Conservation (phyloP, 2,888 invertebrate species). For the Candidula unifasciata region DNA sequence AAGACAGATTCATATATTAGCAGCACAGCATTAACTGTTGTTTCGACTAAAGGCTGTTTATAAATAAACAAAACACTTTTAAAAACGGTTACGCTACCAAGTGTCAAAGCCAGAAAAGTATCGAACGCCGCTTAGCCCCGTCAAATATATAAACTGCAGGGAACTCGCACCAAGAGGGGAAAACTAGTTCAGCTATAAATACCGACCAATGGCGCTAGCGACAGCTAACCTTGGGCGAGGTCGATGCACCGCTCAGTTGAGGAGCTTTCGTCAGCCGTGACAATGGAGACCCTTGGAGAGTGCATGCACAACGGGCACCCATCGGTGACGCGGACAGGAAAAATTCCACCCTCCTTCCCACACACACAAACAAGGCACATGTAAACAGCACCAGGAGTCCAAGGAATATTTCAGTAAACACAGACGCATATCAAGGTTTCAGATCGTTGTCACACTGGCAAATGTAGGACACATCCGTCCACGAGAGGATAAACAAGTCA, state of each 20-base stretch:
- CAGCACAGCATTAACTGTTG: too few relatives aligned
- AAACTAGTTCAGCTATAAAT: slow-evolving; percentile 34
- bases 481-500: too few relatives aligned
- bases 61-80: too few relatives aligned
- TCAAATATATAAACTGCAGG: slow-evolving; percentile 32
- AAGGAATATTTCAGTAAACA: too few relatives aligned
- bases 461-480: too few relatives aligned
- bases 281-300: too few relatives aligned
- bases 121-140: background rate
- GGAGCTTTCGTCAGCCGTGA: background rate
- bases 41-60: too few relatives aligned
- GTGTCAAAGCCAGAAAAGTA: background rate
- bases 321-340: background rate
- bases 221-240: background rate
- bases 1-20: too few relatives aligned
- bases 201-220: slow-evolving; percentile 12
- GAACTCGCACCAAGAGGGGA: background rate
- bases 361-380: too few relatives aligned
- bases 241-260: background rate
- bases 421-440: too few relatives aligned
- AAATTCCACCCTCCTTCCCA: background rate
- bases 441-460: too few relatives aligned
- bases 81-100: background rate
- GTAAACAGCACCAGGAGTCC: too few relatives aligned
- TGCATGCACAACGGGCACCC: background rate